Evolutionary conservation across 2,797 vertebrate species (phyloP), one percentile per base, ranked within the genome.

Genomic region (Gymnothorax javanicus): DNA sequence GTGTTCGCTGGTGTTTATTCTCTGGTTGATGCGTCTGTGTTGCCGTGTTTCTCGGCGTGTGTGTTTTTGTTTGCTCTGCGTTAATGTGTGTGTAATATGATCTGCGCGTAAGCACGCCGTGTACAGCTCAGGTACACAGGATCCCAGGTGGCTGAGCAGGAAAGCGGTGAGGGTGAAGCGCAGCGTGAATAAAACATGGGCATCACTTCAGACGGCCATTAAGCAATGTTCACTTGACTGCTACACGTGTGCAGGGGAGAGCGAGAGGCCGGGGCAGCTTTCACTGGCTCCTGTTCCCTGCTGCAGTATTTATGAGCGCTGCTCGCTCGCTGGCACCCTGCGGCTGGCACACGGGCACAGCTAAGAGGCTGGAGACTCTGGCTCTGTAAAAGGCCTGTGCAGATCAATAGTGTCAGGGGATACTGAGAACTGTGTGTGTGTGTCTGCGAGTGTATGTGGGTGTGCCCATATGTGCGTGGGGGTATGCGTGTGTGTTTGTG

Each of bases 251-350:
- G 84, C 58, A 84, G 88, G 69, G 11, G 33, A 84, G 33, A 75
- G 27, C 4, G 33, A 75, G 7, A 7, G 23, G n/a, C 23, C 64
- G 9, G 64, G 64, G 7, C 81, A 57, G 58, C 56, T 25, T 25
- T 60, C 56, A 25, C 89, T 87, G 85, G 83, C 87, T 86, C 82
- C 82, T 82, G 85, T 89, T 89, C 89, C 87, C 88, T 87, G 85
- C 83, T 91, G 85, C 83, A 90, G 86, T 88, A 89, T 91, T 91
- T 89, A 89, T 91, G 84, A 90, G 84, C 57, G 75, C 83, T 88
- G 87, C 33, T 43, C 1, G 1, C 33, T 43, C 33, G 82, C 69
- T 79, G 89, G 83, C 90, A 84, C 58, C 20, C 83, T 8, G 58
- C 15, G 3, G 6, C 27, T 83, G 25, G 25, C 83, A 91, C 85